A percentile compares a stretch with the other conserved stretches of the same genome.
Conservation (phyloP, 2,113 vertebrate genomes). For the Willisornis vidua region DNA sequence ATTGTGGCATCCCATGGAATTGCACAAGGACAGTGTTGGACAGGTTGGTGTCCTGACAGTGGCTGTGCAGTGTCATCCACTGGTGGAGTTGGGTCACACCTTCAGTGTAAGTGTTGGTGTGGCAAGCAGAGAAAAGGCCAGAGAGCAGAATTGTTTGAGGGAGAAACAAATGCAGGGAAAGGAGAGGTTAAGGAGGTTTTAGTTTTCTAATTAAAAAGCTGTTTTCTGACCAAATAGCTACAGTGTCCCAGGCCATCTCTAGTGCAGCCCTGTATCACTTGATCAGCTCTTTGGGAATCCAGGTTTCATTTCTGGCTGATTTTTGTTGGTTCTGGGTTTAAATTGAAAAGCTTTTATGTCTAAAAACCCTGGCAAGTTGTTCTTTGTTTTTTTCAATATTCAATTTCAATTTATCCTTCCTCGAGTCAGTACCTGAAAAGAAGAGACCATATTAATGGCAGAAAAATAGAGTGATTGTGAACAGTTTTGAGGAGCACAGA, state of each 20-base stretch:
- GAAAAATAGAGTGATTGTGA: not conserved
- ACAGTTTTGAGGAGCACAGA: not conserved
- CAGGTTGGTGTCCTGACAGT: not conserved
- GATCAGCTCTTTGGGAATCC: not conserved
- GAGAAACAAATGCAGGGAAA: not conserved
- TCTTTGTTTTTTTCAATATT: not conserved
- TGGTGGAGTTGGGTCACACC: not conserved
- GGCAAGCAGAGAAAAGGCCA: not conserved
- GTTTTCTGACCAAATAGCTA: not conserved
- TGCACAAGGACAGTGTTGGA: not conserved
- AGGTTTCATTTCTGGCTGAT: not conserved
- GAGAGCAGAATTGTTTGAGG: not conserved
- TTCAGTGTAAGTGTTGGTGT: not conserved
- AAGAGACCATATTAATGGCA: not conserved
- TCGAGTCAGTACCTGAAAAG: not conserved
- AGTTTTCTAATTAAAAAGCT: not conserved
- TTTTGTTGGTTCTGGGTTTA: not conserved
- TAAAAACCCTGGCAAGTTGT: not conserved
- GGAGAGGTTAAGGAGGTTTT: not conserved
- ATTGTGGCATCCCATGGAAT: not conserved
- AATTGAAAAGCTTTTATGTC: not conserved
- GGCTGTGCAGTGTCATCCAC: not conserved
- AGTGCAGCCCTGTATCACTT: not conserved
- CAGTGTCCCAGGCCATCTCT: not conserved
- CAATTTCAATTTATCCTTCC: not conserved